phyloP scores from a whole-genome alignment of 1,140 invertebrate species.

The Conus ventricosus region DNA sequence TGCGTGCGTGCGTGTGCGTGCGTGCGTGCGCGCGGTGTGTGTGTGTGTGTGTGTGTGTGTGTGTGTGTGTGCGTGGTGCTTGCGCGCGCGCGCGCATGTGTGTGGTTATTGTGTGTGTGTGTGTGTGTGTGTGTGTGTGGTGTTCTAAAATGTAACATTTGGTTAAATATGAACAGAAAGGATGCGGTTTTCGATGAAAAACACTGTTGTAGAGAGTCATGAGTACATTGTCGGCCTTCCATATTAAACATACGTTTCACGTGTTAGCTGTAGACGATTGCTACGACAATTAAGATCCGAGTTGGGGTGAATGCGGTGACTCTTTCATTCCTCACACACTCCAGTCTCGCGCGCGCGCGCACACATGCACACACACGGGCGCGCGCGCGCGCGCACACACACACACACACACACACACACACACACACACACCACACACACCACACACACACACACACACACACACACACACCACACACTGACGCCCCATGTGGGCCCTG shows the following conservation, averaged over 20 bases:
- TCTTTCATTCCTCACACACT: no score
- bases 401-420: conserved; percentile 1
- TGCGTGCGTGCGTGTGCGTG: background rate
- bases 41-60: background rate
- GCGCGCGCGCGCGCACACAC: background rate
- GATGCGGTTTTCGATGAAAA: no score
- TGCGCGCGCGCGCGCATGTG: no score
- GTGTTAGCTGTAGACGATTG: no score
- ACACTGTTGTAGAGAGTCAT: no score
- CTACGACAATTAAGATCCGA: no score
- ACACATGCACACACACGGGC: background rate
- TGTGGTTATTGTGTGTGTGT: background rate
- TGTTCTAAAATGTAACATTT: background rate
- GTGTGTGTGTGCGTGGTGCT: background rate
- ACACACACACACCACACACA: conserved; percentile 9
- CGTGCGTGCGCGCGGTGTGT: background rate
- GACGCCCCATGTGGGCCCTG: no score
- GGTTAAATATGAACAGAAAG: no score
- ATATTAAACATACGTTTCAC: no score
- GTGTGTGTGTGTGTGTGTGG: conserved; percentile 1
- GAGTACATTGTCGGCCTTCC: no score
- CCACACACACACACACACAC: conserved; percentile 9
- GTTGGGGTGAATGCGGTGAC: no score
- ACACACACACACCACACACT: conserved; percentile 3
- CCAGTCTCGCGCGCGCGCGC: background rate